Base-by-base conservation (phyloP, 2,888 invertebrate genomes). In the Heliconius aoede region DNA sequence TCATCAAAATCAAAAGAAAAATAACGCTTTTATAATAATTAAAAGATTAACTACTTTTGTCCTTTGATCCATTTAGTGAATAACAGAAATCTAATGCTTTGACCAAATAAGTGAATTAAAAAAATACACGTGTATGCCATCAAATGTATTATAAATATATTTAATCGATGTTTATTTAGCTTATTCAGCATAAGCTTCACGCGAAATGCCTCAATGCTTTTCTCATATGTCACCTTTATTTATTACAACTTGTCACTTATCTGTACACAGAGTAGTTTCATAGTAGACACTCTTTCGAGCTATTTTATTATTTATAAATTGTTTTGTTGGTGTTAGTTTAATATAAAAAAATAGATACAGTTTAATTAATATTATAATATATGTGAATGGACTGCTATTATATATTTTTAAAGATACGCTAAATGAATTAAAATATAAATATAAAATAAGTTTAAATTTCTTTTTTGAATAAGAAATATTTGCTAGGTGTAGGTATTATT, bases 181-280 rank as follows among this genome's bases (percentile, higher is more conserved):
- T 79, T 73, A 36, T 71, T 69, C 72, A 73, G 87, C 89, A 62
- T 85, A 81, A 84, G 91, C 91, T 91, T 88, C 83, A 85, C 86
- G 89, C 89, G 84, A 83, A 82, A 82, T 86, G 92, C 92, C 91
- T 91, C 80, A 79, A 85, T 85, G 94, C 94, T 94, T 93, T 89
- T 92, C 92, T 94, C 93, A 93, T 92, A 90, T 88, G 85, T 86
- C 82, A 84, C 82, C 80, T 76, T n/a, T 72, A 69, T 55, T 24
- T 36, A 60, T 55, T 55, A 15, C n/a, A 21, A 18, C 46, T 71
- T 60, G 46, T 68, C 74, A 78, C 62, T 77, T 74, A 76, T 77
- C 51, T 78, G 32, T 80, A 79, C 76, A 80, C 76, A 67, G 65
- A 65, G 73, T 40, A 72, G 76, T 81, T 72, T 74, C 72, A 69